phyloP scores from a whole-genome alignment of 37 sponge, comb jelly and placozoan species.

The Bolinopsis microptera region DNA sequence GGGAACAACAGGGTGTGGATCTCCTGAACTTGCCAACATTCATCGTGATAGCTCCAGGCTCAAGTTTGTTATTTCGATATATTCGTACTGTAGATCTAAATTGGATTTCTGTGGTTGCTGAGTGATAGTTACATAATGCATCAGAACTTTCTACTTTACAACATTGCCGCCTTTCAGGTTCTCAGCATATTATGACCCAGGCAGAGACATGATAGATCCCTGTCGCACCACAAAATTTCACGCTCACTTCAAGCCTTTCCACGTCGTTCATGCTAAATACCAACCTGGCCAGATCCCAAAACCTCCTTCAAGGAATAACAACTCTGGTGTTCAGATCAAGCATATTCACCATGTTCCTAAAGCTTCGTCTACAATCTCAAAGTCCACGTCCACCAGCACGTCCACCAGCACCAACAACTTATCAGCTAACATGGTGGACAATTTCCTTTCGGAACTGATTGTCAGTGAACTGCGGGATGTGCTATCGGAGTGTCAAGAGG shows the following conservation, averaged over 20 bases:
- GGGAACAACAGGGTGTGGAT: constrained; percentile 55
- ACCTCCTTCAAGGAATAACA: not conserved
- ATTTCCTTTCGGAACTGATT: constrained; percentile 10
- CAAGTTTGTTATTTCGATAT: not conserved
- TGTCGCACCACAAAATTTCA: constrained; percentile 58
- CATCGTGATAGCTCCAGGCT: constrained; percentile 31
- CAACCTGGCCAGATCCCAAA: not conserved
- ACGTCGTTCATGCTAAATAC: constrained; percentile 54
- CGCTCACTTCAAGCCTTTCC: constrained; percentile 58
- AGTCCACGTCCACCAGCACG: not conserved
- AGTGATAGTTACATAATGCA: too few species aligned
- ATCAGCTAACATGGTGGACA: not conserved
- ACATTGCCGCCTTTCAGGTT: too few species aligned
- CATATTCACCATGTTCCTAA: not conserved
- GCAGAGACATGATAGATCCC: constrained; percentile 45
- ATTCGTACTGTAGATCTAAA: too few species aligned
- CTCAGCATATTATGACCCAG: constrained; percentile 57
- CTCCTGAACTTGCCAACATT: constrained; percentile 60
- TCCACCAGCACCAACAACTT: not conserved
- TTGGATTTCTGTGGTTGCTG: too few species aligned
- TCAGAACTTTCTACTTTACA: too few species aligned
- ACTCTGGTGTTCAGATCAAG: not conserved
- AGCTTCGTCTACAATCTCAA: not conserved
- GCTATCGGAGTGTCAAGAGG: not conserved
- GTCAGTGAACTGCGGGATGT: not conserved